Conservation (phyloP, 2,797 vertebrate genomes). For the Dryobates pubescens region DNA sequence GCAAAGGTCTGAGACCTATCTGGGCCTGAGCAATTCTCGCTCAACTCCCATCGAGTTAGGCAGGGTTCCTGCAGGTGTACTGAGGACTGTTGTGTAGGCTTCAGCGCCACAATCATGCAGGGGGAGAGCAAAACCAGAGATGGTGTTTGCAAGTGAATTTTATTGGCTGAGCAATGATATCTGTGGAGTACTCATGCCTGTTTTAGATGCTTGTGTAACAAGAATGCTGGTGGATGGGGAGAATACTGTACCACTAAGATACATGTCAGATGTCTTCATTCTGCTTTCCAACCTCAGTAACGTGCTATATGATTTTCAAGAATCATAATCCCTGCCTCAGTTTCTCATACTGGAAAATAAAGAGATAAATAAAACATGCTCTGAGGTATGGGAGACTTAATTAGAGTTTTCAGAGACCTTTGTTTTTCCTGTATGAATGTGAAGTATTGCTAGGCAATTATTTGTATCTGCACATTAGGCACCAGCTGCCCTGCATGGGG, state of each 20-base stretch:
- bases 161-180: background rate
- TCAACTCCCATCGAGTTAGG: background rate
- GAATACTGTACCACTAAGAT: background rate
- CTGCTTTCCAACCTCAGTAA: background rate
- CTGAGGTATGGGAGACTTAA: background rate
- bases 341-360: background rate
- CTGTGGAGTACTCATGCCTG: background rate
- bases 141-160: background rate
- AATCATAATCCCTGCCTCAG: background rate
- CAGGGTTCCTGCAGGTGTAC: background rate
- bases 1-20: background rate
- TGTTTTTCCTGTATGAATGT: background rate
- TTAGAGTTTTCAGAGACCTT: background rate
- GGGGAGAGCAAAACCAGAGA: background rate
- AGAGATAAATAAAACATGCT: background rate
- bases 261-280: background rate
- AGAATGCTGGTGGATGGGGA: background rate
- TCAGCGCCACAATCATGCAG: rapidly evolving
- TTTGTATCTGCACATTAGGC: background rate
- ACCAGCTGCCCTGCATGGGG: background rate
- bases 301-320: background rate
- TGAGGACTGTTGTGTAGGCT: rapidly evolving
- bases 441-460: background rate
- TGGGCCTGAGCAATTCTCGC: background rate
- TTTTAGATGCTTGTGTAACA: background rate